A percentile compares a stretch with the other conserved stretches of the same genome.
These are phyloP conservation scores for Caenorhabditis sp. DNA, from an alignment of 2,888 invertebrate species.

Conservation along the genomic window DNA sequence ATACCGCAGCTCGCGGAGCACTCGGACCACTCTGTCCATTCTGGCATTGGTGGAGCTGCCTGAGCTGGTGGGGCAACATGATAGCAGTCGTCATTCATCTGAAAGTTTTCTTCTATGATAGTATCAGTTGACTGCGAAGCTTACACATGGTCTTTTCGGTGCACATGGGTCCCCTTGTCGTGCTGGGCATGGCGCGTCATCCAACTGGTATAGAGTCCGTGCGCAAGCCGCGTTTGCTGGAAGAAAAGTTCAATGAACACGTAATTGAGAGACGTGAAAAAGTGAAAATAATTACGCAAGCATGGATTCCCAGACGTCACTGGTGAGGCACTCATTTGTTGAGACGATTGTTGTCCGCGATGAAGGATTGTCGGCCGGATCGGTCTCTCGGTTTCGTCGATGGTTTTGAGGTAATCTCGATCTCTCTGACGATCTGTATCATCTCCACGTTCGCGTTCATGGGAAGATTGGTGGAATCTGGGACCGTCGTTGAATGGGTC, in stretches of 20 bases:
- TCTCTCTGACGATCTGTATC: conserved; percentile 55
- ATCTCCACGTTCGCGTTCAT: conserved; percentile 54
- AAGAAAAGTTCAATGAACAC: neutral
- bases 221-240: conserved; percentile 66
- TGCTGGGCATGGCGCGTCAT: conserved; percentile 75
- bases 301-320: conserved; percentile 51
- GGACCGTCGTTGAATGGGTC: conserved; percentile 70
- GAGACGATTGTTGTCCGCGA: conserved; percentile 52
- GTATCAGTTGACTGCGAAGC: neutral
- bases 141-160: conserved; percentile 72
- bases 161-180: conserved; percentile 75
- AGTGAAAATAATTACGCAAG: conserved; percentile 46
- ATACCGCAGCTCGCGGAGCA: conserved; percentile 74
- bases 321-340: conserved; percentile 60
- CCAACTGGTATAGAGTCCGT: conserved; percentile 56
- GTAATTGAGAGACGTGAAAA: neutral
- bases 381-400: conserved; percentile 49
- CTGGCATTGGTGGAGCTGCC: conserved; percentile 54
- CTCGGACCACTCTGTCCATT: conserved; percentile 74
- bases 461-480: conserved; percentile 61
- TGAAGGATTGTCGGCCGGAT: conserved; percentile 59
- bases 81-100: conserved; percentile 68
- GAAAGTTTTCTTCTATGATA: conserved; percentile 7
- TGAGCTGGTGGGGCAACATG: conserved; percentile 57
- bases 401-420: conserved; percentile 51